Conservation (phyloP, 2,888 invertebrate species). For the Cryptocephalus moraei region DNA sequence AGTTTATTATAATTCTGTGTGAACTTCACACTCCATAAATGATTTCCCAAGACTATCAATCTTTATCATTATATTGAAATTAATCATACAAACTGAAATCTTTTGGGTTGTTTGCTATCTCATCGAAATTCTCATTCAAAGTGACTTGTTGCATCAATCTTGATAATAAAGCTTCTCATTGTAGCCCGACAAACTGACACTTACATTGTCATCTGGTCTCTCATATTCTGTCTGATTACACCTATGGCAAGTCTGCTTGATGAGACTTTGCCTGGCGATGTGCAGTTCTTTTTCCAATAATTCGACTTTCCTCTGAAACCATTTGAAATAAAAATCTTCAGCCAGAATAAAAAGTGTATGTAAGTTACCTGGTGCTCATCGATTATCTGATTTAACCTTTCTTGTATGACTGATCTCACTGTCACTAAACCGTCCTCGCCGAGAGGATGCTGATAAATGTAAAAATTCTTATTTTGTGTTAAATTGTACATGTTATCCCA, state of each 20-base stretch:
- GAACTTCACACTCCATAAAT: too few species aligned
- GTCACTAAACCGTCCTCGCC: conserved; percentile 68
- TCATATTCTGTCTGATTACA: conserved; percentile 46
- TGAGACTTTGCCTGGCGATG: conserved; percentile 63
- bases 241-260: conserved; percentile 55
- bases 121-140: too few species aligned
- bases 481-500: conserved; percentile 26
- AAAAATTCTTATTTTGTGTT: conserved; percentile 21
- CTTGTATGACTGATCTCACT: conserved; percentile 61
- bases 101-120: too few species aligned
- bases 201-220: conserved; percentile 48
- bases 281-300: conserved; percentile 68
- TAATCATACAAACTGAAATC: too few species aligned
- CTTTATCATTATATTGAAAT: too few species aligned
- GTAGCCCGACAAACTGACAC: too few species aligned
- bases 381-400: conserved; percentile 71
- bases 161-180: too few species aligned
- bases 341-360: neutral
- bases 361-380: conserved; percentile 63
- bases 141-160: too few species aligned
- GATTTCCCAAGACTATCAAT: too few species aligned
- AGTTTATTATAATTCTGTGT: too few species aligned
- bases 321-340: neutral
- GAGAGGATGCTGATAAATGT: conserved; percentile 28
- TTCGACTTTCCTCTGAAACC: conserved; percentile 61